Percentiles rank a stretch among this genome's conserved stretches.
These are phyloP conservation scores for Linnaemya vulpina DNA, from an alignment of 2,888 invertebrate species.

Conservation along the genomic window DNA sequence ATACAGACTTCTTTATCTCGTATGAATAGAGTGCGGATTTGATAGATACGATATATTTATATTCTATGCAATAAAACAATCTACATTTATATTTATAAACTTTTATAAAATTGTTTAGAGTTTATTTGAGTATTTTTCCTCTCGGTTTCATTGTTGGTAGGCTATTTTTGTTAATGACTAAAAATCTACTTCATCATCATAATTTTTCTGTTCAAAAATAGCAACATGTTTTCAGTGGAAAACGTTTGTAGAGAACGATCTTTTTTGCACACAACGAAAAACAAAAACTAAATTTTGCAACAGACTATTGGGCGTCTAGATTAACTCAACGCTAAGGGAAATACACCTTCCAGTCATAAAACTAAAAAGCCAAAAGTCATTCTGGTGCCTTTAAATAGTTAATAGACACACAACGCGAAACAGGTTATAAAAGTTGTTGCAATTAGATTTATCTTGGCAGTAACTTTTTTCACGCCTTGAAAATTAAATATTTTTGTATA, in stretches of 20 bases:
- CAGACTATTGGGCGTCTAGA: slow-evolving; percentile 68
- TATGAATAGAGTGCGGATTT: slow-evolving; percentile 50
- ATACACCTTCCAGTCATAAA: slow-evolving; percentile 10
- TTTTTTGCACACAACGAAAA: slow-evolving; percentile 43
- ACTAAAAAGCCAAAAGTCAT: slow-evolving; percentile 24
- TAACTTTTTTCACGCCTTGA: too few species aligned
- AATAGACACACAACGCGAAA: not conserved
- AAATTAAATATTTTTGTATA: too few species aligned
- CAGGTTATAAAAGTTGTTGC: not conserved
- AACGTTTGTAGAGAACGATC: slow-evolving; percentile 52
- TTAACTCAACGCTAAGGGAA: slow-evolving; percentile 22
- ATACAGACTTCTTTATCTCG: slow-evolving; percentile 4
- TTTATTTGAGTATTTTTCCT: slow-evolving; percentile 30
- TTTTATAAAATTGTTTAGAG: slow-evolving; percentile 58
- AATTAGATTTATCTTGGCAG: too few species aligned
- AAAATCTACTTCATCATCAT: slow-evolving; percentile 57
- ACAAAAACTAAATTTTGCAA: slow-evolving; percentile 42
- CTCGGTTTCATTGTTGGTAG: slow-evolving; percentile 47
- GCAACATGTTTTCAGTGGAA: slow-evolving; percentile 33
- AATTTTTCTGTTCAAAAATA: slow-evolving; percentile 44
- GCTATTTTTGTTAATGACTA: slow-evolving; percentile 69
- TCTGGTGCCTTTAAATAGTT: slow-evolving; percentile 21
- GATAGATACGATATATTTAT: slow-evolving; percentile 39
- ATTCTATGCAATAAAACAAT: slow-evolving; percentile 42
- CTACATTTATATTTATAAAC: slow-evolving; percentile 62